These are phyloP conservation scores for Apogon hyalosoma DNA, from an alignment of 2,797 vertebrate genomes.

Conservation along the genomic window DNA sequence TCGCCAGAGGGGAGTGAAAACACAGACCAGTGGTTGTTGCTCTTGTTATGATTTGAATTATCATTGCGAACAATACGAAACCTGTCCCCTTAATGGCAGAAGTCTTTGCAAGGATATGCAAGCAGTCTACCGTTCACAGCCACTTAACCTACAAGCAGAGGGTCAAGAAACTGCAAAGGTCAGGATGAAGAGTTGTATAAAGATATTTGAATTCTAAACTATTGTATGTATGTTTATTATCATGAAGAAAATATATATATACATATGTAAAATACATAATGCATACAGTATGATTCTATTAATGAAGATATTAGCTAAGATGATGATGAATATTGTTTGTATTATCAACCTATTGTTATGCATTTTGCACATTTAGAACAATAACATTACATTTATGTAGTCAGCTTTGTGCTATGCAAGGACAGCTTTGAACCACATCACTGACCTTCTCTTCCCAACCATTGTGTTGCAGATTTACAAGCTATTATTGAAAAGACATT, in stretches of 20 bases:
- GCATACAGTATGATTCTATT: conserved; percentile 85
- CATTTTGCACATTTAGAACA: conserved; percentile 96
- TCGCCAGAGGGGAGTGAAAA: conserved; percentile 40
- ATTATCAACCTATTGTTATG: conserved; percentile 91
- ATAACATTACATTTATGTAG: conserved; percentile 91
- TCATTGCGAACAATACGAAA: conserved; percentile 50
- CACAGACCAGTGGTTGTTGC: conserved; percentile 56
- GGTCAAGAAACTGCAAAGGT: conserved; percentile 69
- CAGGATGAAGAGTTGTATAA: conserved; percentile 80
- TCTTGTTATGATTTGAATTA: conserved; percentile 71
- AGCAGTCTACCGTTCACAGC: conserved; percentile 64
- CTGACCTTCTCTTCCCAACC: conserved; percentile 68
- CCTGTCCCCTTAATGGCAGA: conserved; percentile 45
- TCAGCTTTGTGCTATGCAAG: conserved; percentile 98
- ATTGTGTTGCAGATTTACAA: conserved; percentile 75
- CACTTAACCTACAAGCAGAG: conserved; percentile 68
- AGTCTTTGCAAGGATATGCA: conserved; percentile 56
- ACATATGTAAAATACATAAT: conserved; percentile 87
- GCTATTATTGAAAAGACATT: conserved; percentile 84
- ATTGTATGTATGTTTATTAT: conserved; percentile 88
- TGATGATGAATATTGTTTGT: conserved; percentile 86
- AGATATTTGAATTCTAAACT: conserved; percentile 79
- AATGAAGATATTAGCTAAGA: conserved; percentile 87
- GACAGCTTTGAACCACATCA: conserved; percentile 91
- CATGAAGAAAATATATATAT: conserved; percentile 89